Conservation (phyloP, 2,113 vertebrate genomes). For the Eclectus roratus region DNA sequence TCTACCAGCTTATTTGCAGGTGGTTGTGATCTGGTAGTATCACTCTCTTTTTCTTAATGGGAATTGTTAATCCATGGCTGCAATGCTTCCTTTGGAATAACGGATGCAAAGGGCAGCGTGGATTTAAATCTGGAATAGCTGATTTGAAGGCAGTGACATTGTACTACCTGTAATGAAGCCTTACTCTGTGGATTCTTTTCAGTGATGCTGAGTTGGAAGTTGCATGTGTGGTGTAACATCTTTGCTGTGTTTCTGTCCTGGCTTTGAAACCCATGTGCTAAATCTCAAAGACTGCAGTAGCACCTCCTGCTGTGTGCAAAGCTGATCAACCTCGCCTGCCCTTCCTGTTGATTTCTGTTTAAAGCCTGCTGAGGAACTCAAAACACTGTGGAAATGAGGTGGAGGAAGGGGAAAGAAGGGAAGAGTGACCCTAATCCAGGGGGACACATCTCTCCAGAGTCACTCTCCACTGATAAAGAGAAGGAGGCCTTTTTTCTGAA, state of each 20-base stretch:
- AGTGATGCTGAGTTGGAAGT: neutral
- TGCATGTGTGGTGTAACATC: neutral
- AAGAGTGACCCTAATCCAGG: neutral
- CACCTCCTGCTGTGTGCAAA: conserved; percentile 35
- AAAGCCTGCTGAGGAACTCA: neutral
- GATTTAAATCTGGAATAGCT: neutral
- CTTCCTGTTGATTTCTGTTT: conserved; percentile 30
- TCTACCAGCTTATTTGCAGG: neutral
- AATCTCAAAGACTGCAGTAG: conserved; percentile 1
- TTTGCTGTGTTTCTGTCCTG: neutral
- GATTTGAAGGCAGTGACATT: neutral
- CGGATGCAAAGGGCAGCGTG: neutral
- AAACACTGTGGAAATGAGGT: neutral
- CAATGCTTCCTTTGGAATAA: neutral
- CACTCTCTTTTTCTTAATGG: neutral
- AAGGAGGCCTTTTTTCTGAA: neutral
- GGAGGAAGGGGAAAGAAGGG: neutral
- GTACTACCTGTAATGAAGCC: neutral
- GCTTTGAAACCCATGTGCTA: neutral
- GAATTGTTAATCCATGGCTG: neutral
- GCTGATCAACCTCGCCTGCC: conserved; percentile 21
- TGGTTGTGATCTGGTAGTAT: neutral
- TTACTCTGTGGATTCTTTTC: neutral
- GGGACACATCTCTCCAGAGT: fast-evolving
- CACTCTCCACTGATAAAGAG: neutral